Evolutionary conservation across 2,888 invertebrate species (phyloP).

Genomic region (Acheta domesticus): DNA sequence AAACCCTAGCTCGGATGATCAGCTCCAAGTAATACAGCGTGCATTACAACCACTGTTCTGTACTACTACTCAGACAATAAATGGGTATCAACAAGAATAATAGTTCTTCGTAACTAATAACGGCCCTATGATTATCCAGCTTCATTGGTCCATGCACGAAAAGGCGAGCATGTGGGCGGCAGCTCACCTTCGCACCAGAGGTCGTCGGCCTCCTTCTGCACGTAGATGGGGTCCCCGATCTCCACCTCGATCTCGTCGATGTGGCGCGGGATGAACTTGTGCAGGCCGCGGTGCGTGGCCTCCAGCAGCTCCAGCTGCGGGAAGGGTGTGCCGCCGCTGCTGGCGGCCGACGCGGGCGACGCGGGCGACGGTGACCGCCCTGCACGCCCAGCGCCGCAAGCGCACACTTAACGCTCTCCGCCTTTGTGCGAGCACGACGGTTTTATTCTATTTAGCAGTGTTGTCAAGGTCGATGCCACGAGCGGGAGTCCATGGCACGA

Average conservation of each 20-base stretch:
- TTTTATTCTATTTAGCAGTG: too few species aligned
- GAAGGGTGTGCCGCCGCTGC: conserved; percentile 72
- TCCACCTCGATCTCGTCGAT: conserved; percentile 94
- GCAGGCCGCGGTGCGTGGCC: conserved; percentile 91
- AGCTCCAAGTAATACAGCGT: too few species aligned
- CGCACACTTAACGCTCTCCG: not conserved
- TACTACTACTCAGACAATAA: not conserved
- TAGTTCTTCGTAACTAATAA: not conserved
- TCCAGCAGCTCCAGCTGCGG: conserved; percentile 81
- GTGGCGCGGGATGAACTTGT: conserved; percentile 93
- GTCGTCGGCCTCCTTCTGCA: conserved; percentile 94
- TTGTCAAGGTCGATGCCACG: too few species aligned
- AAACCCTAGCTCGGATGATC: too few species aligned
- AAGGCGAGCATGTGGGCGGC: not conserved
- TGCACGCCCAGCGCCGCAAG: not conserved
- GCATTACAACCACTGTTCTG: too few species aligned
- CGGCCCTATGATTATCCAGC: too few species aligned
- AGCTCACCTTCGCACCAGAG: conserved; percentile 90
- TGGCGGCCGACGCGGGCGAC: conserved; percentile 50
- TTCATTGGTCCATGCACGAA: not conserved
- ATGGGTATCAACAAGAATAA: not conserved
- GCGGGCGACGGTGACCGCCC: conserved; percentile 20
- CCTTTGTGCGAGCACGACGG: not conserved
- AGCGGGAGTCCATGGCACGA: too few species aligned
- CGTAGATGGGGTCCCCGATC: conserved; percentile 95